phyloP scores from a whole-genome alignment of 2,888 invertebrate genomes.

The Caenorhabditis sulstoni region DNA sequence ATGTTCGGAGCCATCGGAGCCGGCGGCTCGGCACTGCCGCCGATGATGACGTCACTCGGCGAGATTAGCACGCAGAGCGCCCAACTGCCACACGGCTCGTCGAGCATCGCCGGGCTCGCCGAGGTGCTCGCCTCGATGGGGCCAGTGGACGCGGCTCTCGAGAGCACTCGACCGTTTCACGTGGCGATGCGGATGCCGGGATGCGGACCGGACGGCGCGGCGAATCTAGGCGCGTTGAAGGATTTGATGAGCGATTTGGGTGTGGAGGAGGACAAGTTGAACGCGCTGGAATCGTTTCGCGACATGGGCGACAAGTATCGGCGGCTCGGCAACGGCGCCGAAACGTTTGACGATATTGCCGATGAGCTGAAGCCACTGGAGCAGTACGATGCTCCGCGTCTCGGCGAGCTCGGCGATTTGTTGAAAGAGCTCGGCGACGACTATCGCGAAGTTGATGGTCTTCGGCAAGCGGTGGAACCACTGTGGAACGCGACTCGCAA shows the following conservation, averaged over 20 bases:
- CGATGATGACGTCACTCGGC: too few species aligned
- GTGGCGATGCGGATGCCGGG: constrained; percentile 8
- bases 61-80: neutral
- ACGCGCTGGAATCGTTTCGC: neutral
- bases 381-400: neutral
- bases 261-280: neutral
- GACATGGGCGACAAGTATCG: neutral
- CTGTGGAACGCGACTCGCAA: neutral
- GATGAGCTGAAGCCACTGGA: neutral
- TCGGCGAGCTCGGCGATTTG: neutral
- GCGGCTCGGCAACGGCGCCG: too few species aligned
- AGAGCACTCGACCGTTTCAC: neutral
- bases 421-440: neutral
- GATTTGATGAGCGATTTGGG: neutral
- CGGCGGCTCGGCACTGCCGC: too few species aligned
- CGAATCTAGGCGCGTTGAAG: neutral
- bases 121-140: neutral
- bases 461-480: neutral
- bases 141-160: neutral
- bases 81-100: neutral
- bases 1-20: too few species aligned
- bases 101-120: neutral
- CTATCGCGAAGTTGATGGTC: neutral
- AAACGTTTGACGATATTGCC: neutral
- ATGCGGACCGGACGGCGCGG: neutral